phyloP scores from a whole-genome alignment of 2,797 vertebrate genomes.

The Borostomias antarcticus region DNA sequence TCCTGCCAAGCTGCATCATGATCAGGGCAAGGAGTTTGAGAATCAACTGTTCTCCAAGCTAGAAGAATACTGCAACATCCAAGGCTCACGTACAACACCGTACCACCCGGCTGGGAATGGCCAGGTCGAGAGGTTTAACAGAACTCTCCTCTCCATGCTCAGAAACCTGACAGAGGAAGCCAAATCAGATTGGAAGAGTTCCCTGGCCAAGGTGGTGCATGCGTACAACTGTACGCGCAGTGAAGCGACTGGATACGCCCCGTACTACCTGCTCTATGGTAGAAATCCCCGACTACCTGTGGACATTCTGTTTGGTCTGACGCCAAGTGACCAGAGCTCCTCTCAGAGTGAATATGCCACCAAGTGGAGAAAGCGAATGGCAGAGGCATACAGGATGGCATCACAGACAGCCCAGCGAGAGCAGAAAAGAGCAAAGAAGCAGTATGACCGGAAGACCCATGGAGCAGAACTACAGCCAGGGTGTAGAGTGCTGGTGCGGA shows the following conservation, averaged over 20 bases:
- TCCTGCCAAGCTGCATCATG: constrained; percentile 14
- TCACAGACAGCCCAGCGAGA: background rate
- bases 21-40: constrained; percentile 27
- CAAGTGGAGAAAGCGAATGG: constrained; percentile 24
- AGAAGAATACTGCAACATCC: constrained; percentile 13
- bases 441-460: constrained; percentile 26
- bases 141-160: constrained; percentile 27
- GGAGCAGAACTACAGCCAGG: constrained; percentile 15
- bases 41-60: constrained; percentile 29
- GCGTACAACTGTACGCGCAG: constrained; percentile 35
- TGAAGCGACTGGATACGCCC: constrained; percentile 27
- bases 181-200: constrained; percentile 35
- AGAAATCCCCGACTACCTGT: constrained; percentile 16
- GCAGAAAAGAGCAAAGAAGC: constrained; percentile 5
- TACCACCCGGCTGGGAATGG: constrained; percentile 19
- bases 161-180: constrained; percentile 10
- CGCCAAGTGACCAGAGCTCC: constrained; percentile 1
- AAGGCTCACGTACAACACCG: constrained; percentile 27
- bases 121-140: constrained; percentile 31
- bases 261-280: constrained; percentile 27
- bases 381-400: constrained; percentile 16
- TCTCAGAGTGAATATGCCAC: constrained; percentile 29
- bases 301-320: constrained; percentile 28
- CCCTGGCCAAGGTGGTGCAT: constrained; percentile 20
- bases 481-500: background rate